Evolutionary conservation across 2,113 vertebrate species (phyloP).

Genomic region (Salvator merianae): DNA sequence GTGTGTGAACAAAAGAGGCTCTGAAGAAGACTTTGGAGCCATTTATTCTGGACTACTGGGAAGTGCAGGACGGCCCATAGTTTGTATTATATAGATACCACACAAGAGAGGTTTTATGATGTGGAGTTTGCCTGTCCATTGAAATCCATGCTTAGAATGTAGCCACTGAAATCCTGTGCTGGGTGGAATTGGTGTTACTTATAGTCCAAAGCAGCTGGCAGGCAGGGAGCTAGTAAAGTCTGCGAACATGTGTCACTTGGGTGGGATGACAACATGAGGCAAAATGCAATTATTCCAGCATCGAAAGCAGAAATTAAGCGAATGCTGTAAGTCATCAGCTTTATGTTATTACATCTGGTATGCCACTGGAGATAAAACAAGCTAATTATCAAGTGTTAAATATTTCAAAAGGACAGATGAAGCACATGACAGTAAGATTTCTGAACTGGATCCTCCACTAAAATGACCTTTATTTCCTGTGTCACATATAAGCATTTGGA

Average conservation of each 20-base stretch:
- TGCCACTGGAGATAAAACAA: background rate
- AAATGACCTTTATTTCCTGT: background rate
- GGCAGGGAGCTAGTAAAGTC: no score
- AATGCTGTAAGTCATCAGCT: background rate
- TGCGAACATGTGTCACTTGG: background rate
- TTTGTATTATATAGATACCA: no score
- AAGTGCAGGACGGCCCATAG: no score
- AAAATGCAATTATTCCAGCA: background rate
- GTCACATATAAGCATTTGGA: background rate
- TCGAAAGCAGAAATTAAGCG: background rate
- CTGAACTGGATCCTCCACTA: background rate
- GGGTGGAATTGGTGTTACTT: background rate
- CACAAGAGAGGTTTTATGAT: no score
- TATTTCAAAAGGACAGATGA: background rate
- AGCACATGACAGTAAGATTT: background rate
- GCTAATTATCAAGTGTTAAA: background rate
- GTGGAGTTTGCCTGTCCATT: no score
- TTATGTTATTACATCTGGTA: background rate
- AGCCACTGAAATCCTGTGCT: background rate
- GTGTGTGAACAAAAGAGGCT: no score
- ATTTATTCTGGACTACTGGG: no score
- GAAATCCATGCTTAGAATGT: no score
- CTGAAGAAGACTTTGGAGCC: no score
- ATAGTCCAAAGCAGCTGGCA: background rate
- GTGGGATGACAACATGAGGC: background rate